Evolutionary conservation across 2,888 invertebrate species (phyloP), one percentile per base, ranked within the genome.

Genomic region (Caenorhabditis imperialis): DNA sequence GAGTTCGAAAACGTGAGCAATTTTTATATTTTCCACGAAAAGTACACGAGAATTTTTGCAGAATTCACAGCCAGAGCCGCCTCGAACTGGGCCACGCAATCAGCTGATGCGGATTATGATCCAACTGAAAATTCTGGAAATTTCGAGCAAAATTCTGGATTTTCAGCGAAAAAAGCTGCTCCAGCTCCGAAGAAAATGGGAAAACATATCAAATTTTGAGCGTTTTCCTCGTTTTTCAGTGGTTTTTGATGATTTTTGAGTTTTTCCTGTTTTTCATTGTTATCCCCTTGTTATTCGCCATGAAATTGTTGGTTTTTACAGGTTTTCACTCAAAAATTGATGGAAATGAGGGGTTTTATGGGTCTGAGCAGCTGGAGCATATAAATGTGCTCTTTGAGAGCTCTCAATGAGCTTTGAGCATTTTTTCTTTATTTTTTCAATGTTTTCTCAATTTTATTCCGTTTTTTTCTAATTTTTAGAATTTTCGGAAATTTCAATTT

Each of bases 91-190:
- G 18, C 44, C 7, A 45, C 40, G 2, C 60, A 63, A 42, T 75
- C 75, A 7, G 75, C 75, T 2, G 75, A 75, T 25, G 75, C 63
- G 7, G 75, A 75, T 18, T 75, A 75, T 51, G 75, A 75, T 63
- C 75, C 75, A 14, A 69, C 69, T 7, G 69, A 63, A 27, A 25
- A 37, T n/a, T 23, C 38, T 8, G 5, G 16, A 5, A n/a, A 3
- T n/a, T n/a, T 27, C 1, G 25, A 8, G 5, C 14, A 45, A 30
- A 2, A 44, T 7, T 14, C 18, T 10, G 10, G 4, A 14, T 7
- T 10, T 42, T 23, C 3, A 27, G 23, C 5, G 27, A 22, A 7
- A 6, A 38, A 44, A 22, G 35, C 53, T n/a, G 18, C 30, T 18
- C 40, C 54, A 6, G n/a, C n/a, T n/a, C 35, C 27, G 1, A 61